Conservation (phyloP, 2,113 vertebrate genomes). For the Egretta garzetta region DNA sequence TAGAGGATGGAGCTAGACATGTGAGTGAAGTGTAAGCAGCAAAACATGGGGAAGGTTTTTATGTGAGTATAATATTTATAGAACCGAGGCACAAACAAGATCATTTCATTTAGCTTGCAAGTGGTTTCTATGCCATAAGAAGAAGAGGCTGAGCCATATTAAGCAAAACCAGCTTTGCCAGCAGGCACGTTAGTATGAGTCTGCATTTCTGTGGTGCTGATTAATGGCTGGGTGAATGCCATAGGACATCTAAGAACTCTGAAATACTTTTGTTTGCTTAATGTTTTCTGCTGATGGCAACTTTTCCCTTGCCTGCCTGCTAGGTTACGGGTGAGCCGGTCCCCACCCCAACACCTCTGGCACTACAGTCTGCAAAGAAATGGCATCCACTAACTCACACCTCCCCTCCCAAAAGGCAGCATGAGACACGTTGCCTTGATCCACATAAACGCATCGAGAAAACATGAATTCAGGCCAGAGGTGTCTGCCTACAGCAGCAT, state of each 20-base stretch:
- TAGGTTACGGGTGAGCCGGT: neutral
- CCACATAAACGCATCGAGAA: neutral
- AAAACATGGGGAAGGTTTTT: neutral
- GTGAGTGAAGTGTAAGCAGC: neutral
- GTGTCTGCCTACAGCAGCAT: neutral
- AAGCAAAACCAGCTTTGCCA: neutral
- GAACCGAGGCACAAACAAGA: neutral
- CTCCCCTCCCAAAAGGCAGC: neutral
- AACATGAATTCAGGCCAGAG: neutral
- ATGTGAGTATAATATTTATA: neutral
- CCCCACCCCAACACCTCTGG: neutral
- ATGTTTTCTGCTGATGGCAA: neutral
- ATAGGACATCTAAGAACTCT: neutral
- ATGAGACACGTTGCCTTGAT: neutral
- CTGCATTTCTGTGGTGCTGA: neutral
- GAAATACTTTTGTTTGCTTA: neutral
- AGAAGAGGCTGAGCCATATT: neutral
- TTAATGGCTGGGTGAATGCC: neutral
- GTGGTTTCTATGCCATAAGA: neutral
- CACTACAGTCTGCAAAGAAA: neutral
- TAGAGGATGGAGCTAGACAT: neutral
- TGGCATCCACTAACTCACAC: neutral
- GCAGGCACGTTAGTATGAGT: accelerated
- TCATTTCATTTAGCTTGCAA: neutral
- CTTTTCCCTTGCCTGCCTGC: neutral